Conservation (phyloP, 2,113 vertebrate genomes). For the Xenopus laevis region DNA sequence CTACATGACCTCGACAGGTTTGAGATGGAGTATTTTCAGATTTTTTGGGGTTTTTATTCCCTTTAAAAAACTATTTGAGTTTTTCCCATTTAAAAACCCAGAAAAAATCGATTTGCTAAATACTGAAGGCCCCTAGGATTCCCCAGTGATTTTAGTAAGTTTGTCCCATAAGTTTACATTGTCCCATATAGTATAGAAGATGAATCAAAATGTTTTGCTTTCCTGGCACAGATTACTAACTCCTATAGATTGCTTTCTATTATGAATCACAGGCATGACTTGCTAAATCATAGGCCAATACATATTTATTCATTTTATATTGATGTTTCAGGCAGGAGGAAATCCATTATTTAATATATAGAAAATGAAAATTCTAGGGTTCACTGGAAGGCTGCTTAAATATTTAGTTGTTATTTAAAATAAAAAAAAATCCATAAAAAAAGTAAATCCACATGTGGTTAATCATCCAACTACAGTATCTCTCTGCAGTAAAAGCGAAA, state of each 20-base stretch:
- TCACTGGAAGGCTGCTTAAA: background rate
- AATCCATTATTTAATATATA: background rate
- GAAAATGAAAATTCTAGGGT: background rate
- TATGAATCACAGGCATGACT: background rate
- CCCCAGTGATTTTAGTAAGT: too few species aligned
- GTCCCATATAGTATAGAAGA: background rate
- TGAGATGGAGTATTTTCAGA: too few species aligned
- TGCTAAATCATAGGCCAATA: background rate
- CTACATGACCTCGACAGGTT: too few species aligned
- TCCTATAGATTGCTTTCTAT: background rate
- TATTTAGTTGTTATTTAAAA: background rate
- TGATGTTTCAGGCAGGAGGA: background rate
- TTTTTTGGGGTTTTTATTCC: too few species aligned
- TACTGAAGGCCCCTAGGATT: too few species aligned
- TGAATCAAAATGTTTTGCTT: background rate
- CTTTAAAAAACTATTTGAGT: too few species aligned
- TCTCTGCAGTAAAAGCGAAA: background rate
- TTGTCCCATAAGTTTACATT: background rate
- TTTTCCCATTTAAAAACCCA: too few species aligned
- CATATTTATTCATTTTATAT: background rate
- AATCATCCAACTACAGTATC: background rate
- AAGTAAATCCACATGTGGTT: background rate
- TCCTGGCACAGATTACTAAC: background rate
- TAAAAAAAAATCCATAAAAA: background rate
- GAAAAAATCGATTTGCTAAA: too few species aligned